Evolutionary conservation across 1,140 invertebrate genomes (phyloP).

Genomic region (Temnothorax curvispinosus): DNA sequence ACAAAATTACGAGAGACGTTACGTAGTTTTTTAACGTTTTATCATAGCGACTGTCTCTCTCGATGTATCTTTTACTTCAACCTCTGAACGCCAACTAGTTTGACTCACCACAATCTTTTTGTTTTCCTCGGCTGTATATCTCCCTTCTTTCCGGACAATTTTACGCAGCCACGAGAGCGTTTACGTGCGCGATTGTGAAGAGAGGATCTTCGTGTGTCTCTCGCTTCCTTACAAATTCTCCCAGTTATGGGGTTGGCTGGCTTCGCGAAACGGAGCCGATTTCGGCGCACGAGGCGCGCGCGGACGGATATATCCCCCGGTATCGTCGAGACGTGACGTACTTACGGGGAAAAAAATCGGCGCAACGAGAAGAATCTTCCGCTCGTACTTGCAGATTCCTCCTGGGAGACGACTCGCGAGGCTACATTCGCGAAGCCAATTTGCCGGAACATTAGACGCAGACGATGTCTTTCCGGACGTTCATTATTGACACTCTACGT

Average conservation of each 20-base stretch:
- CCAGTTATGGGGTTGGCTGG: conserved; percentile 34
- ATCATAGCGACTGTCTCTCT: not conserved
- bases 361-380: conserved; percentile 62
- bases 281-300: conserved; percentile 5
- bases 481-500: conserved; percentile 61
- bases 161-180: conserved; percentile 7
- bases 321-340: conserved; percentile 79
- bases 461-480: conserved; percentile 74
- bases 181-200: not conserved
- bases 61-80: not conserved
- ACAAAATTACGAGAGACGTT: not conserved
- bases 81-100: not conserved
- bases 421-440: conserved; percentile 82
- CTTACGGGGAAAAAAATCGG: conserved; percentile 77
- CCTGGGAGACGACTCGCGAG: conserved; percentile 73
- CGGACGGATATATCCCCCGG: conserved; percentile 33
- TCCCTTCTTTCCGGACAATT: conserved; percentile 6
- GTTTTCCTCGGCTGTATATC: not conserved
- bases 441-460: conserved; percentile 83
- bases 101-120: not conserved
- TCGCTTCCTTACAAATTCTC: conserved; percentile 55
- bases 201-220: conserved; percentile 7
- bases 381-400: conserved; percentile 76
- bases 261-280: conserved; percentile 53
- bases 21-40: not conserved